Conservation (phyloP, 2,797 vertebrate species). For the Serranus cabrilla region DNA sequence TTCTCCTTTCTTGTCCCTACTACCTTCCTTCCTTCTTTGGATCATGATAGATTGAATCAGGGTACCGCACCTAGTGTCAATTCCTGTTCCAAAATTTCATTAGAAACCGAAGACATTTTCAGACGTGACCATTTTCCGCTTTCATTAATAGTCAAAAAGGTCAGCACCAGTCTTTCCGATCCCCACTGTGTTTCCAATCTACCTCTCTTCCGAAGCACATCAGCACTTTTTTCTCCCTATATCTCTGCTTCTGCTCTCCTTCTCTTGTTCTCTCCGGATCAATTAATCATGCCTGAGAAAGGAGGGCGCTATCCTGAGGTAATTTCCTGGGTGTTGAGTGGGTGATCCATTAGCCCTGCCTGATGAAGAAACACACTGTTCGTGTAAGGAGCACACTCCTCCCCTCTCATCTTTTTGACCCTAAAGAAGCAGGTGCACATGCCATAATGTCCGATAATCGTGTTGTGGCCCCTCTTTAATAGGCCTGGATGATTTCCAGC, state of each 20-base stretch:
- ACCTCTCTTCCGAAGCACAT: conserved; percentile 76
- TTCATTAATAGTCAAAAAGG: conserved; percentile 85
- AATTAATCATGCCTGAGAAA: conserved; percentile 85
- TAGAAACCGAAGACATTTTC: conserved; percentile 59
- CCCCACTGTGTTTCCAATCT: conserved; percentile 77
- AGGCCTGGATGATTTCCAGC: conserved; percentile 55
- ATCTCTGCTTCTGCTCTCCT: conserved; percentile 50
- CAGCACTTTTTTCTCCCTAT: conserved; percentile 68
- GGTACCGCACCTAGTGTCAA: conserved; percentile 23
- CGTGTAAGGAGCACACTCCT: conserved; percentile 39
- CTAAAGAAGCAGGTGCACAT: conserved; percentile 63
- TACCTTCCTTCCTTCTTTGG: conserved; percentile 8
- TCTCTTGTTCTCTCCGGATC: conserved; percentile 68
- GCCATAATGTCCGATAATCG: conserved; percentile 61
- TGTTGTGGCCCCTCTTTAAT: conserved; percentile 47
- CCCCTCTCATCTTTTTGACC: conserved; percentile 21
- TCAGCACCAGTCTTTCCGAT: conserved; percentile 70
- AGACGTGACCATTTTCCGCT: conserved; percentile 60
- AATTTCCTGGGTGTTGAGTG: conserved; percentile 84
- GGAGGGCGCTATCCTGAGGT: conserved; percentile 77
- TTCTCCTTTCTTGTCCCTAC: not conserved
- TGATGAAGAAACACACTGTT: conserved; percentile 75
- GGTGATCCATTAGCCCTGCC: conserved; percentile 83
- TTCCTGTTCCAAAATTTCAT: conserved; percentile 50
- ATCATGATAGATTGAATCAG: conserved; percentile 44